These are phyloP conservation scores for Lutraria rhynchaena DNA, from an alignment of 1,140 invertebrate genomes.

Conservation along the genomic window DNA sequence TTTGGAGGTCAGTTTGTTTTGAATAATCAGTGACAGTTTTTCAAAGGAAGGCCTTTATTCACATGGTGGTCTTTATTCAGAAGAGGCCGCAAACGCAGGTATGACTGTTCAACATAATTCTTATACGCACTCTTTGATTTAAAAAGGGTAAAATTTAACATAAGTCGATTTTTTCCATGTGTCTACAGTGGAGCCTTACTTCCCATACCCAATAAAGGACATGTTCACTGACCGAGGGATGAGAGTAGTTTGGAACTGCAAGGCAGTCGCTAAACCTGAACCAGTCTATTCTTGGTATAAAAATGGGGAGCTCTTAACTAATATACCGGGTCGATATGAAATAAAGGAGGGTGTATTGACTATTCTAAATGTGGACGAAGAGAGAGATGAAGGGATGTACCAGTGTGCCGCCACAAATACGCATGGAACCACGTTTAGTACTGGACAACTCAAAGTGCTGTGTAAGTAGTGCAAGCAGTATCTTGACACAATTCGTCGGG, in stretches of 20 bases:
- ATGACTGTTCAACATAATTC: no score
- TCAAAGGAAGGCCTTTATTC: no score
- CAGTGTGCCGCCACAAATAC: constrained; percentile 96
- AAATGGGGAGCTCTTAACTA: constrained; percentile 46
- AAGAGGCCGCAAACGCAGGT: no score
- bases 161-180: constrained; percentile 54
- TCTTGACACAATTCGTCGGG: no score
- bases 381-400: constrained; percentile 88
- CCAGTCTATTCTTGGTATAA: constrained; percentile 96
- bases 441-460: constrained; percentile 91
- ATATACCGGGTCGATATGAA: constrained; percentile 10
- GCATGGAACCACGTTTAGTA: constrained; percentile 92
- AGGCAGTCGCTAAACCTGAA: constrained; percentile 96
- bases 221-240: constrained; percentile 92
- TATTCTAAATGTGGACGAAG: constrained; percentile 9
- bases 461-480: constrained; percentile 51
- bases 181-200: constrained; percentile 91
- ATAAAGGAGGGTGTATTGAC: not conserved
- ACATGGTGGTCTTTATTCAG: no score
- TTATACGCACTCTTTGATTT: no score
- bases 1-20: no score
- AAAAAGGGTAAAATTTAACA: no score
- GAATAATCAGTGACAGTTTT: no score
- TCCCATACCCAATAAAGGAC: constrained; percentile 93
- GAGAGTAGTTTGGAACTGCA: constrained; percentile 94